These are phyloP conservation scores for Luffia ferchaultella DNA, from an alignment of 2,888 invertebrate genomes.

Conservation along the genomic window DNA sequence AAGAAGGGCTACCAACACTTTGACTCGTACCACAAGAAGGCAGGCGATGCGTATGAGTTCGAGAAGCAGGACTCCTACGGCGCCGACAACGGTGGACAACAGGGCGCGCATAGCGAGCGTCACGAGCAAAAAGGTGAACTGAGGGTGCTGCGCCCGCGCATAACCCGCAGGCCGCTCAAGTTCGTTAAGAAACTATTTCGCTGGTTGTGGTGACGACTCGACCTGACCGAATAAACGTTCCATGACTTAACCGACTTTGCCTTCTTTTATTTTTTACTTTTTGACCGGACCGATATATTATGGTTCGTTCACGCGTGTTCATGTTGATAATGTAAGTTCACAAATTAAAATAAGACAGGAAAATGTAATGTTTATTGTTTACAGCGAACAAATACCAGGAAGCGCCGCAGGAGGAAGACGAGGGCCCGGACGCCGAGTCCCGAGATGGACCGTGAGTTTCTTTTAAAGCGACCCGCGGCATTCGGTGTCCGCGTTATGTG, in stretches of 20 bases:
- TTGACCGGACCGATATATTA: too few species aligned
- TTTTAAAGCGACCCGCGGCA: neutral
- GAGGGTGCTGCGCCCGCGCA: slow-evolving; percentile 18
- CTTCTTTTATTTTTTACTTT: too few species aligned
- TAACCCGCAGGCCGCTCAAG: slow-evolving; percentile 21
- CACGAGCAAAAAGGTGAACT: slow-evolving; percentile 43
- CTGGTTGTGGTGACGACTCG: neutral
- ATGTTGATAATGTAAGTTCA: too few species aligned
- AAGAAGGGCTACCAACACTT: slow-evolving; percentile 77
- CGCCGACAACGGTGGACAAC: slow-evolving; percentile 43
- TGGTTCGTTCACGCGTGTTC: too few species aligned
- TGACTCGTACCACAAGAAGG: slow-evolving; percentile 77
- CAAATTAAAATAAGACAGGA: too few species aligned
- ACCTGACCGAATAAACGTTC: neutral
- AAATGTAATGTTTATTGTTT: neutral
- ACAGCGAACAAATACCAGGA: slow-evolving; percentile 1
- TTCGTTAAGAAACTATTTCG: slow-evolving; percentile 23
- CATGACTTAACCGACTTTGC: neutral
- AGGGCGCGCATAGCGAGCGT: slow-evolving; percentile 46
- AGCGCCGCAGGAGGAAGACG: slow-evolving; percentile 20
- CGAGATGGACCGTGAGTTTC: neutral
- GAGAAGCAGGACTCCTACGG: slow-evolving; percentile 74
- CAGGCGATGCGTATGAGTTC: slow-evolving; percentile 76
- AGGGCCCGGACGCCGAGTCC: slow-evolving; percentile 9
- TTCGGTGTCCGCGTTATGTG: neutral